These are phyloP conservation scores for Thymelicus lineola DNA, from an alignment of 2,888 invertebrate genomes.

Conservation along the genomic window DNA sequence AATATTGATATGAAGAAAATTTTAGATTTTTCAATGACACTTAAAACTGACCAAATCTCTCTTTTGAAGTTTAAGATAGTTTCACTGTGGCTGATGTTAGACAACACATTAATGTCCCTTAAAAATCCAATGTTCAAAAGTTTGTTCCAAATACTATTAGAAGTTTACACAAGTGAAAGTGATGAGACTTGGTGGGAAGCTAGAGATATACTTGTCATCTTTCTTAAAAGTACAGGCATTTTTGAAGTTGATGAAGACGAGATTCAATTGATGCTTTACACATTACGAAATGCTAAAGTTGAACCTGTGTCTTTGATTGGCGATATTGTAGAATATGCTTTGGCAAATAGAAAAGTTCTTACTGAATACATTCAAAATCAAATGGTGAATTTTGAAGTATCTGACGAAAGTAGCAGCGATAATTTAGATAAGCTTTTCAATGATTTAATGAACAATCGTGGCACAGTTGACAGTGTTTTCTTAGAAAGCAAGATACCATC, in stretches of 20 bases:
- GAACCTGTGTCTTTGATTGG: conserved; percentile 63
- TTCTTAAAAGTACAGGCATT: conserved; percentile 87
- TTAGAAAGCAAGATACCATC: conserved; percentile 74
- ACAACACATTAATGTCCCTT: conserved; percentile 80
- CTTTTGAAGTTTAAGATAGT: conserved; percentile 77
- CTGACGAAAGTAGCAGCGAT: conserved; percentile 61
- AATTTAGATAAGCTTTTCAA: conserved; percentile 68
- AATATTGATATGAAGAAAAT: conserved; percentile 74
- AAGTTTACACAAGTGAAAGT: conserved; percentile 75
- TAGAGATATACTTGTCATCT: conserved; percentile 79
- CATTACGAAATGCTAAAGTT: conserved; percentile 67
- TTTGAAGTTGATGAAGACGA: conserved; percentile 88
- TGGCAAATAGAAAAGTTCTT: conserved; percentile 64
- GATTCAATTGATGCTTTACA: conserved; percentile 88
- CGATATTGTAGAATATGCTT: conserved; percentile 69
- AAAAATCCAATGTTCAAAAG: conserved; percentile 82
- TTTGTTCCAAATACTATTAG: conserved; percentile 83
- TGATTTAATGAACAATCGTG: conserved; percentile 69
- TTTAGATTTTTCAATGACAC: conserved; percentile 63
- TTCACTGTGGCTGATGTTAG: conserved; percentile 74
- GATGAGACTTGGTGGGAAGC: conserved; percentile 78
- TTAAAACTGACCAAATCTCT: conserved; percentile 58
- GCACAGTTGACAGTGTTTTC: conserved; percentile 63
- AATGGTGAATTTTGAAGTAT: conserved; percentile 68
- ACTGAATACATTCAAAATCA: conserved; percentile 66